phyloP scores from a whole-genome alignment of 2,113 vertebrate genomes.

The Myotis yumanensis region DNA sequence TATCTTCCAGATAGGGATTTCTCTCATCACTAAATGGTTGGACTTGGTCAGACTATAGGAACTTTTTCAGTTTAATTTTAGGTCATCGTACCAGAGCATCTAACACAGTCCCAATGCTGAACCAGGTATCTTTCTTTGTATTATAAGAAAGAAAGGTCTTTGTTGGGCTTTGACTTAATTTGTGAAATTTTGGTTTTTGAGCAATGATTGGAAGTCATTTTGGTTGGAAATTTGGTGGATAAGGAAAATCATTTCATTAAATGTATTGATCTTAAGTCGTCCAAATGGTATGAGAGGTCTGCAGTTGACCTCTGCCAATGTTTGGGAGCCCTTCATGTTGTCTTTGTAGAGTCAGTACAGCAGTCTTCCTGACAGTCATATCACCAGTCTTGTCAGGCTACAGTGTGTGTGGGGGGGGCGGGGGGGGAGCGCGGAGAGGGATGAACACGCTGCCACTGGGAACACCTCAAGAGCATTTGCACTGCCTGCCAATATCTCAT shows the following conservation, averaged over 20 bases:
- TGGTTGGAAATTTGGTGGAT: background rate
- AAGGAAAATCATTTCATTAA: background rate
- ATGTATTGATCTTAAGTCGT: background rate
- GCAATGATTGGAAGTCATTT: no score
- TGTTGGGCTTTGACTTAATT: background rate
- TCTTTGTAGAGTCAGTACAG: background rate
- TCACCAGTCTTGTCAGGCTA: background rate
- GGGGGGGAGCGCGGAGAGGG: background rate
- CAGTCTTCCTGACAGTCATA: background rate
- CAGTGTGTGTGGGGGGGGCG: background rate
- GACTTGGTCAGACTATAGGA: background rate
- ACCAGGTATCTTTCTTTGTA: background rate
- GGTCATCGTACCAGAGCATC: background rate
- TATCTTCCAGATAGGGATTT: background rate
- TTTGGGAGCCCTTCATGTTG: background rate
- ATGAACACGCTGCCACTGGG: background rate
- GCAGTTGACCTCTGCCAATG: fast-evolving
- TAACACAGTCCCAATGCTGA: background rate
- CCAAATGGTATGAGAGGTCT: background rate
- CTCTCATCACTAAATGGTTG: background rate
- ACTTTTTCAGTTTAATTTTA: background rate
- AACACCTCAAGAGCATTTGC: background rate
- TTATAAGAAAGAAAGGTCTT: background rate
- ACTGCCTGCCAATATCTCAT: background rate
- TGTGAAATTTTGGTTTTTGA: background rate